Evolutionary conservation across 2,113 vertebrate species (phyloP).

Genomic region (Seriola dumerili): DNA sequence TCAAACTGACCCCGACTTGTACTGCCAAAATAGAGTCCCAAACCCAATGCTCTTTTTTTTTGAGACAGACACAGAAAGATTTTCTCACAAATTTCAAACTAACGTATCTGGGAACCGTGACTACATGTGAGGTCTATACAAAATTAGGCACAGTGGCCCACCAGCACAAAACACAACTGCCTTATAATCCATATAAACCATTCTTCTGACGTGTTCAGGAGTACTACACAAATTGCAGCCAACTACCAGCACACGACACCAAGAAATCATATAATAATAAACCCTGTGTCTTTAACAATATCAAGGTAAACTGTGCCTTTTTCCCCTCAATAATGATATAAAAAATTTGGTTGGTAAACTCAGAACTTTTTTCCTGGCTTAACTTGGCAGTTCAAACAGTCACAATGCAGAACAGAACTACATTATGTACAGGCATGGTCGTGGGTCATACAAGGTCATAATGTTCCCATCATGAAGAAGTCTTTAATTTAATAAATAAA

Average conservation of each 20-base stretch:
- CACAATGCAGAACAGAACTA: constrained; percentile 22
- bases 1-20: neutral
- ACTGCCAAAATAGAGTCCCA: neutral
- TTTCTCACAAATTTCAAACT: neutral
- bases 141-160: neutral
- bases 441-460: constrained; percentile 4
- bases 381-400: constrained; percentile 4
- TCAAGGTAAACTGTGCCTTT: neutral
- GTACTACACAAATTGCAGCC: constrained; percentile 3
- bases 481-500: neutral
- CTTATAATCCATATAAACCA: neutral
- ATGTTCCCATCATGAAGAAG: neutral
- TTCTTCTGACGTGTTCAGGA: neutral
- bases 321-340: neutral
- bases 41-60: too few species aligned
- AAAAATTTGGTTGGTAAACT: neutral
- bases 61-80: neutral
- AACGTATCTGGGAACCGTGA: neutral
- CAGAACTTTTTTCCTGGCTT: neutral
- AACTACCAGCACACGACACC: constrained; percentile 15
- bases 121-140: constrained; percentile 3
- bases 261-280: neutral
- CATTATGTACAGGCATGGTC: constrained; percentile 2
- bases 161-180: neutral
- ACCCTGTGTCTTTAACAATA: neutral